A percentile compares a stretch with the other conserved stretches of the same genome.
phyloP scores from a whole-genome alignment of 1,140 invertebrate species.

The Drosophila sturtevanti region DNA sequence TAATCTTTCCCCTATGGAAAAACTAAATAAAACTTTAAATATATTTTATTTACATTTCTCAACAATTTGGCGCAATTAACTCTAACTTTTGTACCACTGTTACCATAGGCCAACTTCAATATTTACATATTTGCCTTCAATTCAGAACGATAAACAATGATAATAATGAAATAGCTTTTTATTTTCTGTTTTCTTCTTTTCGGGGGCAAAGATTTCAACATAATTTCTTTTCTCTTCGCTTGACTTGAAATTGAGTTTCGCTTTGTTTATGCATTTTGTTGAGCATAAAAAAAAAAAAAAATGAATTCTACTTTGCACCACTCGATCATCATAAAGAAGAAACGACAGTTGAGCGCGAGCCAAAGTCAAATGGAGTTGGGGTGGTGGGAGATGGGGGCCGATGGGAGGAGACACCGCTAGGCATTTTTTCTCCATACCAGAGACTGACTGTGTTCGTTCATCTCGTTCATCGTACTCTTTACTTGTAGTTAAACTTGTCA shows the following conservation, averaged over 20 bases:
- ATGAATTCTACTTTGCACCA: slow-evolving; percentile 52
- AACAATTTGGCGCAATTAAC: background rate
- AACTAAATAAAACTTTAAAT: no score
- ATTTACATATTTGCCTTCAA: slow-evolving; percentile 55
- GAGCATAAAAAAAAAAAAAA: slow-evolving; percentile 36
- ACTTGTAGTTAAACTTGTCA: slow-evolving; percentile 60
- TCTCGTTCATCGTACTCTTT: slow-evolving; percentile 48
- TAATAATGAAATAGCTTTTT: slow-evolving; percentile 11
- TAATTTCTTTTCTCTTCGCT: slow-evolving; percentile 40
- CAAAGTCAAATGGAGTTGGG: slow-evolving; percentile 18
- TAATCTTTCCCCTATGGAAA: no score
- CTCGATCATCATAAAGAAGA: slow-evolving; percentile 72
- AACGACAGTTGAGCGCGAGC: slow-evolving; percentile 3
- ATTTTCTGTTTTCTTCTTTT: background rate
- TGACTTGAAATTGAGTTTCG: slow-evolving; percentile 66
- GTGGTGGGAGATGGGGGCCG: background rate
- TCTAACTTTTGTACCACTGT: slow-evolving; percentile 38
- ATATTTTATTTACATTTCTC: no score
- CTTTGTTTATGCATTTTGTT: slow-evolving; percentile 78
- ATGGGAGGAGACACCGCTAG: slow-evolving; percentile 38
- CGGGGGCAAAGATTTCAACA: slow-evolving; percentile 60
- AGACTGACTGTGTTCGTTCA: slow-evolving; percentile 28
- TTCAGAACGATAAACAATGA: slow-evolving; percentile 60
- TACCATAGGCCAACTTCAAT: slow-evolving; percentile 45
- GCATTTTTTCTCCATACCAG: no score